A percentile compares a stretch with the other conserved stretches of the same genome.
These are phyloP conservation scores for Palaemon carinicauda DNA, from an alignment of 1,140 invertebrate genomes.

Conservation along the genomic window DNA sequence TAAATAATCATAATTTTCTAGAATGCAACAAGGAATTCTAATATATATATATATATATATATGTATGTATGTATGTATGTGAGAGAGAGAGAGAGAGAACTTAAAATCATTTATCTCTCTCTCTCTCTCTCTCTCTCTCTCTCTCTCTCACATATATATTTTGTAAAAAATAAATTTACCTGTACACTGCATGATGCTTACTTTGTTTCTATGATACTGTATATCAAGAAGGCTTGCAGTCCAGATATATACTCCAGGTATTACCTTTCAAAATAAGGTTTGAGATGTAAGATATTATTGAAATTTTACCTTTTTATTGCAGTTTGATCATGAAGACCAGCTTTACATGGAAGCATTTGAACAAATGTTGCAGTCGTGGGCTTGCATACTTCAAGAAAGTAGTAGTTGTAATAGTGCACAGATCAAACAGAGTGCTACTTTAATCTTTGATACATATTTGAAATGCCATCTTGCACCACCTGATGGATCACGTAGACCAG, in stretches of 20 bases:
- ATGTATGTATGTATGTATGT: no score
- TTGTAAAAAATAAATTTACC: not conserved
- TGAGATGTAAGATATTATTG: not conserved
- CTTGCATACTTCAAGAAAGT: conserved; percentile 71
- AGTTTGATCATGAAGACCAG: conserved; percentile 71
- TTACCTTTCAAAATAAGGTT: not conserved
- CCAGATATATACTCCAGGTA: not conserved
- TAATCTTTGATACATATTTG: conserved; percentile 83
- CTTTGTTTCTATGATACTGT: no score
- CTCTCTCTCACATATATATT: no score
- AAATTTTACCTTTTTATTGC: not conserved
- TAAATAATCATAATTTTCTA: no score
- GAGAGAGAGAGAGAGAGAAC: no score
- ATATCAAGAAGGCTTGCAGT: no score
- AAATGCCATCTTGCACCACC: conserved; percentile 82
- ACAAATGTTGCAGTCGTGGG: conserved; percentile 83
- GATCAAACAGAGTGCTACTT: conserved; percentile 63
- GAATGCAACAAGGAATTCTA: no score
- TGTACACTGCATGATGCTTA: not conserved
- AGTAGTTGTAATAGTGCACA: conserved; percentile 63
- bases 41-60: no score
- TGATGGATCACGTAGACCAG: conserved; percentile 75
- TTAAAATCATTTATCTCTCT: not conserved
- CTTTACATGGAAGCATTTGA: conserved; percentile 82
- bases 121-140: no score